Evolutionary conservation across 2,113 vertebrate species (phyloP), one percentile per base, ranked within the genome.

Genomic region (Garra rufa): DNA sequence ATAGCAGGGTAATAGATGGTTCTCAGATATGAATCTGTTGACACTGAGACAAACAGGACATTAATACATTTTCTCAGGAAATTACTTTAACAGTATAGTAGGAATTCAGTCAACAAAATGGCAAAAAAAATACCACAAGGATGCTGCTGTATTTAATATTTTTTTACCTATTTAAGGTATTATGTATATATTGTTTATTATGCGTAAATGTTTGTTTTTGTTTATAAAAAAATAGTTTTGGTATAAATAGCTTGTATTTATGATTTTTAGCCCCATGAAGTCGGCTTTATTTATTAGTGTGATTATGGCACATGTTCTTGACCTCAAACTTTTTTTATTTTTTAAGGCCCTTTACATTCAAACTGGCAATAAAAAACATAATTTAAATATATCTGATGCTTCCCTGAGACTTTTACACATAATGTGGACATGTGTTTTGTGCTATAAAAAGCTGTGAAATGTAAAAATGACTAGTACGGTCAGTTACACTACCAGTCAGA

Each of bases 61-160:
- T 61, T 78, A 61, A 57, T 43, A 59, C 76, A 41, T 78, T 77
- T 78, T 43, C 76, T 78, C n/a, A 78, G 76, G 76, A 78, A 59
- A 41, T 15, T 24, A 8, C 57, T 77, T 41, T 24, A 11, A 11
- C 14, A 24, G 30, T 14, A 0, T 15, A 2, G 28, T 34, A 34
- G n/a, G 17, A 76, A 76, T 46, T 30, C 4, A 30, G 15, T 34
- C 9, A 57, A 76, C 1, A 76, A 76, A 24, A 76, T 21, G 28
- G 74, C 26, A 76, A 11, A 57, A 34, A n/a, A n/a, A 55, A 75
- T 26, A 74, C 13, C 4, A 57, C 7, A 57, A 13, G 46, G 19
- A 77, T 77, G 19, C 55, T 78, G 34, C 76, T 78, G 38, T 61
- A 61, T 78, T 78, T 77, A 21, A 73, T 76, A 34, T 59, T 9